These are phyloP conservation scores for Heliconius hewitsoni DNA, from an alignment of 1,140 invertebrate species.

Conservation along the genomic window DNA sequence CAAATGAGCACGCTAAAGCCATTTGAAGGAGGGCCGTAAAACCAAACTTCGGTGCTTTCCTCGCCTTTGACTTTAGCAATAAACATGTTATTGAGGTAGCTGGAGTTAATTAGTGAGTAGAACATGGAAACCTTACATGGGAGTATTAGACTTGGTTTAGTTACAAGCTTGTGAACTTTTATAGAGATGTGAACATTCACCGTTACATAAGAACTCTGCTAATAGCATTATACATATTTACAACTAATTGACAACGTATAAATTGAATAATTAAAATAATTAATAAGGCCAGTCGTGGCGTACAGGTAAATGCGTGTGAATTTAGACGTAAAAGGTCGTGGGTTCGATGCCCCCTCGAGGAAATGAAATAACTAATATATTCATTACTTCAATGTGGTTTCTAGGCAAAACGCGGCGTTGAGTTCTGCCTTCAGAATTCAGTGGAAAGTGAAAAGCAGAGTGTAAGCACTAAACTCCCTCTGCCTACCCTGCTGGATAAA, in stretches of 20 bases:
- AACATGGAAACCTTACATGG: slow-evolving; percentile 18
- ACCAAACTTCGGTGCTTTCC: not conserved
- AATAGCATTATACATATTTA: slow-evolving; percentile 16
- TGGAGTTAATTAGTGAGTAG: slow-evolving; percentile 12
- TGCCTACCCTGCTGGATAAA: too few species aligned
- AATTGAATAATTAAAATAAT: not conserved
- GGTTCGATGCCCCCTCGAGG: too few species aligned
- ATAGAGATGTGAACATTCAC: slow-evolving; percentile 4
- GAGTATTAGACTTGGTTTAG: not conserved
- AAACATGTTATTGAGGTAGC: slow-evolving; percentile 7
- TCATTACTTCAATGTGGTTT: too few species aligned
- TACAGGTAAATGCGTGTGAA: too few species aligned
- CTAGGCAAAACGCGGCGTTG: too few species aligned
- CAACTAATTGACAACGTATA: not conserved
- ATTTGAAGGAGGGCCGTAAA: slow-evolving; percentile 6
- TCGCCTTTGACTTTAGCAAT: slow-evolving; percentile 14
- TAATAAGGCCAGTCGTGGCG: too few species aligned
- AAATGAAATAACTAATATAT: too few species aligned
- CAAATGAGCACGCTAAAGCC: slow-evolving; percentile 1
- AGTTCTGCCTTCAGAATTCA: too few species aligned
- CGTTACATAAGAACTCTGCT: not conserved
- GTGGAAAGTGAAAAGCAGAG: too few species aligned
- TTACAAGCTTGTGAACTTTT: slow-evolving; percentile 11
- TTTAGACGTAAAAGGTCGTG: too few species aligned
- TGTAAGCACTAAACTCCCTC: too few species aligned